A percentile compares a stretch with the other conserved stretches of the same genome.
These are phyloP conservation scores for Anhinga anhinga DNA, from an alignment of 2,113 vertebrate genomes.

Conservation along the genomic window DNA sequence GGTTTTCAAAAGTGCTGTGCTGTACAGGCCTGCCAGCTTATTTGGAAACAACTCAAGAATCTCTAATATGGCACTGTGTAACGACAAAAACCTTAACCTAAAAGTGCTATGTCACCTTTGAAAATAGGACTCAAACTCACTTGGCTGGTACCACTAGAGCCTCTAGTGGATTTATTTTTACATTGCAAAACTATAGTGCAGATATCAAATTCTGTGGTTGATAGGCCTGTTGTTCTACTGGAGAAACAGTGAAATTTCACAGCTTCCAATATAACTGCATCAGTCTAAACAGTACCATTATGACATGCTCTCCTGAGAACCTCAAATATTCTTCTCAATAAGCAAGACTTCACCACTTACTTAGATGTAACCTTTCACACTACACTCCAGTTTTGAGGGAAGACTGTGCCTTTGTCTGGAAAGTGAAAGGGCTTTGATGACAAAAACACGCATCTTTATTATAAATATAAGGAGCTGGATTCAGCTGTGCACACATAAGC, in stretches of 20 bases:
- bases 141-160: not conserved
- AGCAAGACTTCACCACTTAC: not conserved
- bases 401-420: not conserved
- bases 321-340: not conserved
- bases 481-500: not conserved
- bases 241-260: not conserved
- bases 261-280: not conserved
- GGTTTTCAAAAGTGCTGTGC: not conserved
- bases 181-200: not conserved
- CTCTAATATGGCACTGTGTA: not conserved
- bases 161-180: not conserved
- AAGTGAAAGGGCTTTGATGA: not conserved
- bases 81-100: not conserved
- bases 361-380: not conserved
- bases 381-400: not conserved
- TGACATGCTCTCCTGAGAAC: not conserved
- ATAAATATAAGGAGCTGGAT: not conserved
- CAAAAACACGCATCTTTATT: not conserved
- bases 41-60: not conserved
- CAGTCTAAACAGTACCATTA: not conserved
- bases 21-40: not conserved
- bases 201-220: not conserved
- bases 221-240: not conserved
- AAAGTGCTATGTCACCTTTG: not conserved
- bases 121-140: not conserved